Conservation (phyloP, 2,797 vertebrate genomes). For the Smutsia temminckii region DNA sequence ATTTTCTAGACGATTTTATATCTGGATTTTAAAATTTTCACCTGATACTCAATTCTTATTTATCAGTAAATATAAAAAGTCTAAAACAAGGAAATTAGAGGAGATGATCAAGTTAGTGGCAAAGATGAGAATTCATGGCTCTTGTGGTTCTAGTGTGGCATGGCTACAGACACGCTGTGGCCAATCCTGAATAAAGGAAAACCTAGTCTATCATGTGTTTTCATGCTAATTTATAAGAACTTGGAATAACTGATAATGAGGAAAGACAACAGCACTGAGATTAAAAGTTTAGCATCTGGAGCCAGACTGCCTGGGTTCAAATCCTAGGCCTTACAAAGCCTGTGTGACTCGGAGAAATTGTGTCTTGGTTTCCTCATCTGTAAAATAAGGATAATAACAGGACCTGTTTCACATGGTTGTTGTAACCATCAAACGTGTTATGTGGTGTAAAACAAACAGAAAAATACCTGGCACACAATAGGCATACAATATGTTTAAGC, state of each 20-base stretch:
- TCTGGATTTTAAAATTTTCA: conserved; percentile 1
- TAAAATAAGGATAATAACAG: neutral
- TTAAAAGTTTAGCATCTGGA: neutral
- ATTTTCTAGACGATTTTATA: conserved; percentile 23
- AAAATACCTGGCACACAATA: neutral
- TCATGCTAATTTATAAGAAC: neutral
- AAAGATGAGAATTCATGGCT: neutral
- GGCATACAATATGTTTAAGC: neutral
- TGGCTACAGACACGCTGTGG: neutral
- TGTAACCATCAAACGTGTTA: neutral
- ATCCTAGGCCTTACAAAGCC: neutral
- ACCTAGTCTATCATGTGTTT: neutral
- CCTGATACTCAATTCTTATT: conserved; percentile 14
- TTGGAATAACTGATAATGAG: neutral
- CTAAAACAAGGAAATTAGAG: conserved; percentile 39
- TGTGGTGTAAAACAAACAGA: neutral
- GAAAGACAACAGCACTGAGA: neutral
- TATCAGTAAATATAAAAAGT: conserved; percentile 24
- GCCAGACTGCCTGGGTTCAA: neutral
- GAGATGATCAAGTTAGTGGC: neutral
- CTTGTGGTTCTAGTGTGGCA: neutral
- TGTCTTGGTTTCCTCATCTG: neutral
- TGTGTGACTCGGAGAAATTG: neutral
- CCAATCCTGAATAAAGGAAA: conserved; percentile 19
- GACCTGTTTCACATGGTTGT: neutral